These are phyloP conservation scores for Notarius lentiginosus DNA, from an alignment of 2,113 vertebrate genomes.

Conservation along the genomic window DNA sequence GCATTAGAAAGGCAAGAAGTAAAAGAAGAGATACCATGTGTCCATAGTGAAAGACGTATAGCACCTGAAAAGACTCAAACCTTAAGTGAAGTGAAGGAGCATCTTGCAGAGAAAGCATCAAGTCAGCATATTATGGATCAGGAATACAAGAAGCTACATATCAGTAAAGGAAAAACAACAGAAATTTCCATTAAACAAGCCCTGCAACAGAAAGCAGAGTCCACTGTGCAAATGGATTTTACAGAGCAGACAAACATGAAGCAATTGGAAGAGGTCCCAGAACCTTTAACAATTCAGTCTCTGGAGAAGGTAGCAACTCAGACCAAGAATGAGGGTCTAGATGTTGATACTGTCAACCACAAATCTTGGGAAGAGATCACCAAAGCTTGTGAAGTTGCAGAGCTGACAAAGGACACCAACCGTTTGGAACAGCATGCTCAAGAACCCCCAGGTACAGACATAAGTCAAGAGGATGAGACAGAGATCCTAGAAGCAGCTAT, in stretches of 20 bases:
- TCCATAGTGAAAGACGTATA: neutral
- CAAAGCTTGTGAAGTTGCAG: slow-evolving; percentile 47
- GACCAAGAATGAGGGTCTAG: slow-evolving; percentile 59
- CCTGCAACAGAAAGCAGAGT: neutral
- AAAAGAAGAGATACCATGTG: neutral
- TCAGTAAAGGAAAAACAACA: neutral
- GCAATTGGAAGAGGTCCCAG: slow-evolving; percentile 7
- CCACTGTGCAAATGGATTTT: neutral
- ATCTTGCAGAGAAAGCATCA: slow-evolving; percentile 33
- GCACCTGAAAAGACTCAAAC: slow-evolving; percentile 5
- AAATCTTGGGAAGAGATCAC: slow-evolving; percentile 58
- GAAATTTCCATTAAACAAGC: neutral
- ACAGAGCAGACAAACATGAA: slow-evolving; percentile 2
- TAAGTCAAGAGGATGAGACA: slow-evolving; percentile 66
- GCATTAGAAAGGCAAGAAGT: slow-evolving; percentile 7
- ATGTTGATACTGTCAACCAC: slow-evolving; percentile 71
- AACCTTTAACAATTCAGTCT: neutral
- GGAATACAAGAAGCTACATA: neutral
- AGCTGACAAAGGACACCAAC: neutral
- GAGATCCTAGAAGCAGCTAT: slow-evolving; percentile 80
- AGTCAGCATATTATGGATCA: slow-evolving; percentile 16
- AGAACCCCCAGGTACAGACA: slow-evolving; percentile 55
- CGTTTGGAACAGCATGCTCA: slow-evolving; percentile 30
- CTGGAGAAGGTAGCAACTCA: slow-evolving; percentile 47
- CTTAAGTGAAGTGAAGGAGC: slow-evolving; percentile 6